These are phyloP conservation scores for Tetragonula carbonaria DNA, from an alignment of 2,888 invertebrate species.

Conservation along the genomic window DNA sequence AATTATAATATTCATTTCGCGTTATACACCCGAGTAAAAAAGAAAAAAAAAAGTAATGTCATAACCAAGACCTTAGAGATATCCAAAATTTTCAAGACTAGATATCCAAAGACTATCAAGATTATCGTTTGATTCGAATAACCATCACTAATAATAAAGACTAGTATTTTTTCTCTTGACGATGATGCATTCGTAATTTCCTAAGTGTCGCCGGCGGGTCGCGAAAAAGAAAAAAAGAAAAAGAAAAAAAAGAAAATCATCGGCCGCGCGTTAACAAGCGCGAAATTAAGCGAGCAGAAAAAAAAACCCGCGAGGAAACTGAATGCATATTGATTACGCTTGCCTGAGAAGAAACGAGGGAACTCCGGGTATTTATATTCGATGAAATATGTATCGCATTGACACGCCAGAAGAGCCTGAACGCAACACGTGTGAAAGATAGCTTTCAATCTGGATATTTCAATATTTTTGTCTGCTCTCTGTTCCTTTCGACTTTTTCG, in stretches of 20 bases:
- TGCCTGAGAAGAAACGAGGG: conserved; percentile 40
- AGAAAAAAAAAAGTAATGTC: too few relatives aligned
- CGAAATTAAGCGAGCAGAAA: conserved; percentile 36
- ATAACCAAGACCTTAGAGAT: too few relatives aligned
- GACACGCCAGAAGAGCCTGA: conserved; percentile 22
- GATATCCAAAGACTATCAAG: too few relatives aligned
- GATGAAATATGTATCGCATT: conserved; percentile 57
- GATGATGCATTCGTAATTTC: not conserved
- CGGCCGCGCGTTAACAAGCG: conserved; percentile 14
- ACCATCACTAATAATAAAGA: not conserved
- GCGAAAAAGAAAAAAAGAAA: not conserved
- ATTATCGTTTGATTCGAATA: too few relatives aligned
- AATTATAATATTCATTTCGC: too few relatives aligned
- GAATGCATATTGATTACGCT: conserved; percentile 52
- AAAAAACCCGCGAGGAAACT: conserved; percentile 19
- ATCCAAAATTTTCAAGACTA: too few relatives aligned
- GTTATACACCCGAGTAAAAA: too few relatives aligned
- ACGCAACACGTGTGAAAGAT: conserved; percentile 47
- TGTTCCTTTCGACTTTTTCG: conserved; percentile 29
- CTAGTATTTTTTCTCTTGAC: conserved; percentile 2
- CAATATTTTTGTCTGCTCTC: conserved; percentile 46
- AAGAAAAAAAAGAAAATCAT: conserved; percentile 1
- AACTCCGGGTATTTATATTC: conserved; percentile 51
- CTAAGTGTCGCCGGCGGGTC: not conserved
- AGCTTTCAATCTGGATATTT: conserved; percentile 48